Evolutionary conservation across 2,113 vertebrate species (phyloP).

Genomic region (Dunckerocampus dactyliophorus): DNA sequence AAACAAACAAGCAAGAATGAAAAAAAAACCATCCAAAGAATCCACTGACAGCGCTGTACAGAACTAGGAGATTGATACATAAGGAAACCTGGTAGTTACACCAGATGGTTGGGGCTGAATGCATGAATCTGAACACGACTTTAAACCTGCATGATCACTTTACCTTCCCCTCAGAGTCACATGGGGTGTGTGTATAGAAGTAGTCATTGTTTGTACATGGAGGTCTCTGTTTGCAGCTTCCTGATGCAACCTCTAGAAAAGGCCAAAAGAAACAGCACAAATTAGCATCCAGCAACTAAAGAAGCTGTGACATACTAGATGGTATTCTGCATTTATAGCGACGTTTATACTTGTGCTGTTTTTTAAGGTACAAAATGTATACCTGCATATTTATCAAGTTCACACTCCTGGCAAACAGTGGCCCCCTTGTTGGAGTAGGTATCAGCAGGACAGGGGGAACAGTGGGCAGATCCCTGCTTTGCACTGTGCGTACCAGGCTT

Average conservation of each 20-base stretch:
- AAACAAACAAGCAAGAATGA: no score
- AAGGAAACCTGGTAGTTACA: slow-evolving; percentile 28
- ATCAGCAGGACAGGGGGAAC: slow-evolving; percentile 77
- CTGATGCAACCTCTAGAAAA: slow-evolving; percentile 75
- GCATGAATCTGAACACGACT: no score
- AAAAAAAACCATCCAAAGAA: no score
- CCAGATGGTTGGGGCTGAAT: slow-evolving; percentile 16
- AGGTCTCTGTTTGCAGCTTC: slow-evolving; percentile 77
- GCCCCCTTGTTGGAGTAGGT: slow-evolving; percentile 84
- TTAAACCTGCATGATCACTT: background rate
- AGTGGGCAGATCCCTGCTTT: slow-evolving; percentile 77
- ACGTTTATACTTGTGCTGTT: no score
- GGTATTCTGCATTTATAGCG: no score
- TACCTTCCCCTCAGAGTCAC: slow-evolving; percentile 83
- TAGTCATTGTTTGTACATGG: slow-evolving; percentile 86
- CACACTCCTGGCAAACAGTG: slow-evolving; percentile 81
- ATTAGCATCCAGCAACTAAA: slow-evolving; percentile 39
- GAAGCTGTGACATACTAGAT: no score
- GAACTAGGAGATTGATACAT: slow-evolving; percentile 9
- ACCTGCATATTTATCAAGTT: slow-evolving; percentile 80
- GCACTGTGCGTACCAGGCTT: slow-evolving; percentile 84
- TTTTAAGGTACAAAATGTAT: background rate
- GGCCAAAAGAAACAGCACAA: slow-evolving; percentile 18
- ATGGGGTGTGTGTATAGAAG: slow-evolving; percentile 90
- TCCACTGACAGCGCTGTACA: no score